Evolutionary conservation across 2,888 invertebrate species (phyloP), one percentile per base, ranked within the genome.

Genomic region (Agrenia bidenticulata): DNA sequence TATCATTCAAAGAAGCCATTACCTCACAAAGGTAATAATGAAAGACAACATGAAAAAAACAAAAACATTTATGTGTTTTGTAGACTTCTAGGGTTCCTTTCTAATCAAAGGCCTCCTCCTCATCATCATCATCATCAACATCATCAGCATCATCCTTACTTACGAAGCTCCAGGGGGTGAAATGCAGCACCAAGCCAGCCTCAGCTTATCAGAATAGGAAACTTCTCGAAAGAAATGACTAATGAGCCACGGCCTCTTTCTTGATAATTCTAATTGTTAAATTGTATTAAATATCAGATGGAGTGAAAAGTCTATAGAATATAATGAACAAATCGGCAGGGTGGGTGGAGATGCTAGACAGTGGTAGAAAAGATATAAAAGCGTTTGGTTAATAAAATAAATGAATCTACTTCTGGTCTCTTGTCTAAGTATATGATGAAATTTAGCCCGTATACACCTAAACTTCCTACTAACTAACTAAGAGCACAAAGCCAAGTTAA

Each of bases 241-340:
- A 73, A 73, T 73, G 73, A 72, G 68, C 66, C 32, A 63, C 63
- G 63, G 64, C 57, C 66, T 62, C 59, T 54, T 57, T 70, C 61
- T 60, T 69, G 64, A 64, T 70, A 55, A 67, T 66, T 59, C 65
- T 67, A 70, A 67, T 70, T 70, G 67, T 70, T 70, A 70, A 70
- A 70, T 70, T 70, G 67, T 61, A 61, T 67, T 70, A 67, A 64
- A 62, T 62, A 58, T 57, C 17, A 37, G 39, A 39, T 57, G 26
- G 56, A 37, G 45, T 63, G 49, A 63, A 37, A 21, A 50, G 51
- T 24, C 51, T 11, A 23, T 19, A n/a, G n/a, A 26, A 19, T 15
- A 17, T 45, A 45, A 45, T 45, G 19, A 45, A 19, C 19, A 17
- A 45, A 4, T 32, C 32, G 11, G 32, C 32, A 32, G 32, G 11